A percentile compares a stretch with the other conserved stretches of the same genome.
Evolutionary conservation across 2,888 invertebrate species (phyloP).

Genomic region (Nomada hirtipes): DNA sequence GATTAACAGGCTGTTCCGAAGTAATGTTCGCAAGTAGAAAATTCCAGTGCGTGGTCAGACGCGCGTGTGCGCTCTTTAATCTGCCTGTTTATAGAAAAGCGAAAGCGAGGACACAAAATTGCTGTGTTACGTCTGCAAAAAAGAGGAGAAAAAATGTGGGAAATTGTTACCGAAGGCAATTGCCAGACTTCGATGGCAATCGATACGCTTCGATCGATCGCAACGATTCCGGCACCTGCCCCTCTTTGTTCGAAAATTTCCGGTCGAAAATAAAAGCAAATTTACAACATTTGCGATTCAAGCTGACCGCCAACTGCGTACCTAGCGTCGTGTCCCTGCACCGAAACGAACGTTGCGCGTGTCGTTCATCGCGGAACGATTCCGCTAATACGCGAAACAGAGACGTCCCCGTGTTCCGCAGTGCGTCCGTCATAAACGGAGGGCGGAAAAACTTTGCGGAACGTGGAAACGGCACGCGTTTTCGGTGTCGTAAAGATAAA

Average conservation of each 20-base stretch:
- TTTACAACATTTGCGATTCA: too few relatives aligned
- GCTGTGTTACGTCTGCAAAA: too few relatives aligned
- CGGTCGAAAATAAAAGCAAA: too few relatives aligned
- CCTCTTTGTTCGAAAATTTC: too few relatives aligned
- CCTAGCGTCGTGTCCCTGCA: too few relatives aligned
- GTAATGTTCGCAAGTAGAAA: background rate
- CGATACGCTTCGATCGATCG: too few relatives aligned
- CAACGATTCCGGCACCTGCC: too few relatives aligned
- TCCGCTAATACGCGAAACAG: conserved; percentile 41
- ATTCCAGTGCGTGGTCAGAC: background rate
- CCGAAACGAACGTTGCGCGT: background rate
- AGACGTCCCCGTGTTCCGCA: conserved; percentile 42
- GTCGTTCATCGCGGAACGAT: conserved; percentile 15
- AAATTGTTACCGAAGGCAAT: too few relatives aligned
- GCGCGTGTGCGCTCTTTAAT: background rate
- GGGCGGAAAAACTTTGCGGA: conserved; percentile 36
- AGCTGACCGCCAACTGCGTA: too few relatives aligned
- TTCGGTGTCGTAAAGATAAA: conserved; percentile 69
- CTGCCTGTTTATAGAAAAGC: background rate
- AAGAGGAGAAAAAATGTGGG: too few relatives aligned
- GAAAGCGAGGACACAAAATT: background rate
- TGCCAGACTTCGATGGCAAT: too few relatives aligned
- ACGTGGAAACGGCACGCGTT: conserved; percentile 59
- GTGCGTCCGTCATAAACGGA: conserved; percentile 44
- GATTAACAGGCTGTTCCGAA: background rate